These are phyloP conservation scores for Daboia siamensis DNA, from an alignment of 2,113 vertebrate species.

Conservation along the genomic window DNA sequence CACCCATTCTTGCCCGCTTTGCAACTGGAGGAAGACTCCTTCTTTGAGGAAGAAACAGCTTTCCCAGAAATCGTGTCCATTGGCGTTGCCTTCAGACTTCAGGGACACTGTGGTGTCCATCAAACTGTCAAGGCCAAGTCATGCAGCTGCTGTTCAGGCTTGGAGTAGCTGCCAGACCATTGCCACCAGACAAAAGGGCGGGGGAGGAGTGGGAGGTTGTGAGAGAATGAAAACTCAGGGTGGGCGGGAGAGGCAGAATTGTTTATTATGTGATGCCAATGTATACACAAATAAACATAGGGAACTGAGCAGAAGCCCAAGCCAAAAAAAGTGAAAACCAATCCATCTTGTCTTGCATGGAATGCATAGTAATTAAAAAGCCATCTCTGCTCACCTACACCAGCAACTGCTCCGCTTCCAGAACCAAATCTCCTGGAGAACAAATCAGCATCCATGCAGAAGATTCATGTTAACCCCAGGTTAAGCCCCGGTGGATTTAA, in stretches of 20 bases:
- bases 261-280: background rate
- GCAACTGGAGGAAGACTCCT: constrained; percentile 32
- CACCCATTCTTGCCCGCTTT: constrained; percentile 34
- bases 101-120: background rate
- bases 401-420: background rate
- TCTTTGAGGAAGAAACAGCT: background rate
- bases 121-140: constrained; percentile 35
- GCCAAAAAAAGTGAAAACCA: constrained; percentile 39
- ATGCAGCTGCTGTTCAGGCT: background rate
- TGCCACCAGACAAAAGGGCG: background rate
- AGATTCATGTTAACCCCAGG: background rate
- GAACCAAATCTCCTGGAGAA: background rate
- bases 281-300: constrained; percentile 55
- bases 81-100: constrained; percentile 51
- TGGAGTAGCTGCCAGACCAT: accelerated
- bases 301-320: constrained; percentile 47
- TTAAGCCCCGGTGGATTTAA: background rate
- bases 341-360: constrained; percentile 38
- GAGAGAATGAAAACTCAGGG: constrained; percentile 3
- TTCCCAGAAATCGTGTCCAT: constrained; percentile 24
- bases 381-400: background rate
- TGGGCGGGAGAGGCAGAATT: background rate
- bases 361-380: constrained; percentile 13
- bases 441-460: background rate
- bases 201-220: background rate